A percentile compares a stretch with the other conserved stretches of the same genome.
Evolutionary conservation across 2,888 invertebrate genomes (phyloP).

Genomic region (Leptopilina syphax): DNA sequence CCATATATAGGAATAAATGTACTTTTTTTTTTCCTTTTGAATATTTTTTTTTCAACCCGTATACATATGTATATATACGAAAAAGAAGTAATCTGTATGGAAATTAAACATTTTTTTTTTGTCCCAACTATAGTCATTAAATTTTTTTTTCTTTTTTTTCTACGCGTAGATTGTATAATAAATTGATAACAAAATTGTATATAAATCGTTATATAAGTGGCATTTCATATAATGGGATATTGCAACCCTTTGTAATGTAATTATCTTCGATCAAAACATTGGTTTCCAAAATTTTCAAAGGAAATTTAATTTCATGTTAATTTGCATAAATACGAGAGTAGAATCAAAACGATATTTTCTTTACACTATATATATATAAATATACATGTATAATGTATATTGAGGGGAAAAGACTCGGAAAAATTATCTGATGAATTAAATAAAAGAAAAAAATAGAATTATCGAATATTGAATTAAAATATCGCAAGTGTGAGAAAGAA

Average conservation of each 20-base stretch:
- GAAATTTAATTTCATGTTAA: background rate
- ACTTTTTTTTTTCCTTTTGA: background rate
- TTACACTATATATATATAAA: too few species aligned
- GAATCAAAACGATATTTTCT: background rate
- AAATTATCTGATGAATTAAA: too few species aligned
- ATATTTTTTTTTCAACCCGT: background rate
- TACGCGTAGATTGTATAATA: background rate
- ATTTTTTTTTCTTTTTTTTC: background rate
- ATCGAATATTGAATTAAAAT: too few species aligned
- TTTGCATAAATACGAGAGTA: background rate
- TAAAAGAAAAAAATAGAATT: too few species aligned
- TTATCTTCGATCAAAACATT: slow-evolving; percentile 6
- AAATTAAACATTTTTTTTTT: background rate
- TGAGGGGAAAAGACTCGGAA: too few species aligned
- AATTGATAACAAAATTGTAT: background rate
- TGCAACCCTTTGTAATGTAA: slow-evolving; percentile 1
- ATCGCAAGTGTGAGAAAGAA: too few species aligned
- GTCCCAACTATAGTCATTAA: background rate
- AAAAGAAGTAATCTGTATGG: background rate
- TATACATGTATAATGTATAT: too few species aligned
- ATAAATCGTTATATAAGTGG: slow-evolving; percentile 1
- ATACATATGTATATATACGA: background rate
- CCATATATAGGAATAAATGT: background rate
- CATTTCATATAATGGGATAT: slow-evolving; percentile 4
- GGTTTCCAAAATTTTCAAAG: slow-evolving; percentile 5